phyloP scores from a whole-genome alignment of 2,888 invertebrate species.

The Fissipunctia ypsillon region DNA sequence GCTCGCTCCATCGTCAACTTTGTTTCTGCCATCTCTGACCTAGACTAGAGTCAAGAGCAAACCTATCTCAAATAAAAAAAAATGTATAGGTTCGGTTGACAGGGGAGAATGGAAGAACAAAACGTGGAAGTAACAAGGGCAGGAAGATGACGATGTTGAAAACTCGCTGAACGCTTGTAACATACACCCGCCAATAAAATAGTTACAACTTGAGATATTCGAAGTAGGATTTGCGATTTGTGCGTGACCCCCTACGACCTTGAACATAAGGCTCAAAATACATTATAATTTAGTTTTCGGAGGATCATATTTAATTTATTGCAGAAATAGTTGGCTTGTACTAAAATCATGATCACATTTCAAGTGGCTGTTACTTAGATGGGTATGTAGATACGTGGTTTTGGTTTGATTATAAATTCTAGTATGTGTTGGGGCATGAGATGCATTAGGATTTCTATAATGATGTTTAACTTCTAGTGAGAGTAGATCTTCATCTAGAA shows the following conservation, averaged over 20 bases:
- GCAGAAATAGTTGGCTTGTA: constrained; percentile 64
- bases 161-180: constrained; percentile 60
- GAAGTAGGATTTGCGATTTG: constrained; percentile 76
- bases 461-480: no score
- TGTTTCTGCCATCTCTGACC: no score
- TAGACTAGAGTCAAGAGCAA: no score
- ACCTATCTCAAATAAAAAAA: no score
- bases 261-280: constrained; percentile 67
- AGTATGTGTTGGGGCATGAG: constrained; percentile 6
- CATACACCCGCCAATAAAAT: constrained; percentile 71
- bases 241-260: constrained; percentile 62
- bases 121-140: no score
- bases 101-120: no score
- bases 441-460: neutral
- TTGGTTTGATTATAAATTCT: constrained; percentile 33
- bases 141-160: no score
- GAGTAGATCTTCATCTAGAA: no score
- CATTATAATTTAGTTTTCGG: constrained; percentile 59
- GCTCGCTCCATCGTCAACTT: no score
- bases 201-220: constrained; percentile 81
- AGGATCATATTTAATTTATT: constrained; percentile 70
- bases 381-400: constrained; percentile 25
- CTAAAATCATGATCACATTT: constrained; percentile 66
- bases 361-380: constrained; percentile 54
- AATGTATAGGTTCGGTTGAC: no score